phyloP scores from a whole-genome alignment of 1,140 invertebrate genomes.

The Drosophila sturtevanti region DNA sequence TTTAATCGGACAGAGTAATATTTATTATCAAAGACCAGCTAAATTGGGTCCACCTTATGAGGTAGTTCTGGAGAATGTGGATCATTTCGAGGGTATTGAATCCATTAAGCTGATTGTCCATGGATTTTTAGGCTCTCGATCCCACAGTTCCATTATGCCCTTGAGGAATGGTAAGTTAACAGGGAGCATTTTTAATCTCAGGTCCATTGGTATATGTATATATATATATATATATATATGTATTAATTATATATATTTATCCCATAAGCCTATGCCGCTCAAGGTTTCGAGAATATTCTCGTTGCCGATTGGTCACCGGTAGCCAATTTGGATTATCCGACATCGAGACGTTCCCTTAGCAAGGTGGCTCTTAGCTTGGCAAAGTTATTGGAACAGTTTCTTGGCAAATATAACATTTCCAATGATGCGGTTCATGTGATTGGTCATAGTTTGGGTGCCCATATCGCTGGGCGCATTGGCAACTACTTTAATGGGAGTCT shows the following conservation, averaged over 20 bases:
- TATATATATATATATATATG: too few species aligned
- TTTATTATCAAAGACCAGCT: slow-evolving; percentile 57
- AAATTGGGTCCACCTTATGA: slow-evolving; percentile 14
- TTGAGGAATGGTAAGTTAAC: slow-evolving; percentile 62
- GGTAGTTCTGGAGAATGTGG: slow-evolving; percentile 36
- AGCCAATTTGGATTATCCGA: slow-evolving; percentile 66
- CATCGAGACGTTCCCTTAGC: slow-evolving; percentile 47
- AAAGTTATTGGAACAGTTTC: slow-evolving; percentile 53
- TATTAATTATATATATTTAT: too few species aligned
- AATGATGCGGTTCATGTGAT: slow-evolving; percentile 83
- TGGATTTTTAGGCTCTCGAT: slow-evolving; percentile 64
- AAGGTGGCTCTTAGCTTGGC: slow-evolving; percentile 49
- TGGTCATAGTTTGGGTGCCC: slow-evolving; percentile 86
- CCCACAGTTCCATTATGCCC: slow-evolving; percentile 68
- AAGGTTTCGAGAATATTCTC: slow-evolving; percentile 62
- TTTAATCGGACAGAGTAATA: slow-evolving; percentile 48
- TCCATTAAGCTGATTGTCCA: slow-evolving; percentile 75
- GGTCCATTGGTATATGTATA: neutral
- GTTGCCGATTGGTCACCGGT: slow-evolving; percentile 74
- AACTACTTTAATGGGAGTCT: slow-evolving; percentile 83
- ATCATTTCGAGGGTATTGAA: slow-evolving; percentile 13
- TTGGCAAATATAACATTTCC: slow-evolving; percentile 63
- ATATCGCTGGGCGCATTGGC: slow-evolving; percentile 85
- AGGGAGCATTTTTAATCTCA: neutral
- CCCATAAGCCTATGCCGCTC: slow-evolving; percentile 58